phyloP scores from a whole-genome alignment of 2,113 vertebrate species.

The Istiophorus platypterus region DNA sequence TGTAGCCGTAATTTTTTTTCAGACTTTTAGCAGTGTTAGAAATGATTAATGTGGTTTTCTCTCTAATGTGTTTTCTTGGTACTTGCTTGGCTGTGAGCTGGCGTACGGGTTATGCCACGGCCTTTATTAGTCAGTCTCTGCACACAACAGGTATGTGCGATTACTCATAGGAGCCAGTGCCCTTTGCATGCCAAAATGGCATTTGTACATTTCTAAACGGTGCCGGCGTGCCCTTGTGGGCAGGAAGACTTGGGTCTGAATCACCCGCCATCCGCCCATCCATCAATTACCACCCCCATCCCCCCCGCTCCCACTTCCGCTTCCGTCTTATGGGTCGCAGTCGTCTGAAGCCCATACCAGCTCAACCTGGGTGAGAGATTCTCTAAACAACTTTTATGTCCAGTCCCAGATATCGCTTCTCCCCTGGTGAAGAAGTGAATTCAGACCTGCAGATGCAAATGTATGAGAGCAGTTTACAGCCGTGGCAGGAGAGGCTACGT shows the following conservation, averaged over 20 bases:
- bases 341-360: neutral
- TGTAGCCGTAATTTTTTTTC: neutral
- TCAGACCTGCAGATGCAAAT: neutral
- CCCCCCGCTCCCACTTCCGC: no score
- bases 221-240: conserved; percentile 1
- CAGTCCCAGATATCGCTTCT: neutral
- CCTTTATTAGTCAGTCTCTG: conserved; percentile 21
- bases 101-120: neutral
- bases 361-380: neutral
- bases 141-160: conserved; percentile 17
- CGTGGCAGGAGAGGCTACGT: neutral
- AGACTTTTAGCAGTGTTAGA: neutral
- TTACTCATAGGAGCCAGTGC: conserved; percentile 4
- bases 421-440: neutral
- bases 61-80: neutral
- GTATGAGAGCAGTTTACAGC: neutral
- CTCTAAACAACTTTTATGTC: neutral
- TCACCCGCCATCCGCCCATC: neutral
- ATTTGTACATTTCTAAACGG: conserved; percentile 18
- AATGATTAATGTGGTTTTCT: neutral
- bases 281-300: neutral
- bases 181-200: conserved; percentile 26
- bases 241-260: neutral
- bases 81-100: conserved; percentile 7
- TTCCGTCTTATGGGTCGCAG: neutral